These are phyloP conservation scores for Mellivora capensis DNA, from an alignment of 2,113 vertebrate genomes.

Conservation along the genomic window DNA sequence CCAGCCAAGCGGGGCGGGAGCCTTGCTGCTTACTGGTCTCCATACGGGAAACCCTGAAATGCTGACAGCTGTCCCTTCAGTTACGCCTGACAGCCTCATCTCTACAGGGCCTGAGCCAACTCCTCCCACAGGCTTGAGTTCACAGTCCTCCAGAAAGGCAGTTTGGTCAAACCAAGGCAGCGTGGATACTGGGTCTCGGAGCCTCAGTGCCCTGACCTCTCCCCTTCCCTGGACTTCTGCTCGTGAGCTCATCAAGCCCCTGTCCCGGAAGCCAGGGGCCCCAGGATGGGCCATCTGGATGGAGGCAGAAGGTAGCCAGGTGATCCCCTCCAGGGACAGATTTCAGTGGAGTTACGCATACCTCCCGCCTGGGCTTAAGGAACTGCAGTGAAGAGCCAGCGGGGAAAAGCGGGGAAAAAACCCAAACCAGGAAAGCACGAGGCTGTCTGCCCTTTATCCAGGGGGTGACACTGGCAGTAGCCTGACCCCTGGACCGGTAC, in stretches of 20 bases:
- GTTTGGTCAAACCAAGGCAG: not conserved
- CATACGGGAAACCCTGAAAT: not conserved
- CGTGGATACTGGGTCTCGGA: not conserved
- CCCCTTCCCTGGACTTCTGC: not conserved
- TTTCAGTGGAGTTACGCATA: not conserved
- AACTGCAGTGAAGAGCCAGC: too few relatives aligned
- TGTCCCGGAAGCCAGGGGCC: too few relatives aligned
- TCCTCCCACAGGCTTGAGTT: not conserved
- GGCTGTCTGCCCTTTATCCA: not conserved
- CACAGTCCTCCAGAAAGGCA: not conserved
- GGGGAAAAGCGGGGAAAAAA: too few relatives aligned
- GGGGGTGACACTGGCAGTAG: not conserved
- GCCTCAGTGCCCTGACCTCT: fast-evolving
- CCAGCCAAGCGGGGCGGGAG: not conserved
- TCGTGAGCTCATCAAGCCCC: not conserved
- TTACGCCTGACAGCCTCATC: not conserved
- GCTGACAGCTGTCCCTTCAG: not conserved
- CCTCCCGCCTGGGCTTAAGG: not conserved
- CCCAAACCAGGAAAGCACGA: not conserved
- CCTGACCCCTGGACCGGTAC: not conserved
- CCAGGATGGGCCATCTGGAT: not conserved
- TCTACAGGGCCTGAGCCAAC: not conserved
- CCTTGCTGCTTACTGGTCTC: not conserved
- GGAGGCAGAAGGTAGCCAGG: not conserved
- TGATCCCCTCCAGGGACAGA: not conserved